Conservation (phyloP, 2,797 vertebrate species). For the Octomys mimax region DNA sequence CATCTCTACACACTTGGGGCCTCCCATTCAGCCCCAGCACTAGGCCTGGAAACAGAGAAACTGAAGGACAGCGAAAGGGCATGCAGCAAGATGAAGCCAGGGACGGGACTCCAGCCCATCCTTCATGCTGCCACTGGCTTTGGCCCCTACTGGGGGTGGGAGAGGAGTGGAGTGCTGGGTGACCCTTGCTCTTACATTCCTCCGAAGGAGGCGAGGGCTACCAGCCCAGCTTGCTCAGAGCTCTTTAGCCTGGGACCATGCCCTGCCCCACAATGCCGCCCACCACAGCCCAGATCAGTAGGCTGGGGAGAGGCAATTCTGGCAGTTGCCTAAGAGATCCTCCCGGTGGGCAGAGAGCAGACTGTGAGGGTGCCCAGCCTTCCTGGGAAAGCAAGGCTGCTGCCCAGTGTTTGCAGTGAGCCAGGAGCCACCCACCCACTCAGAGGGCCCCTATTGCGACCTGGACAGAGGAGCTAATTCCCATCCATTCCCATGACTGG, state of each 20-base stretch:
- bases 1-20: not conserved
- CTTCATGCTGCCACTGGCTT: not conserved
- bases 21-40: not conserved
- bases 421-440: not conserved
- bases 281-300: not conserved
- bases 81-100: not conserved
- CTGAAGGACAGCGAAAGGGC: not conserved
- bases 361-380: not conserved
- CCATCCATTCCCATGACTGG: not conserved
- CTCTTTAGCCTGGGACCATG: not conserved
- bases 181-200: not conserved
- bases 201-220: no score
- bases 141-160: not conserved
- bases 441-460: fast-evolving
- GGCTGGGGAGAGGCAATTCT: not conserved
- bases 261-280: not conserved
- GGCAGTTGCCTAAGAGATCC: not conserved
- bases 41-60: not conserved
- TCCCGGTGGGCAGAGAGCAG: not conserved
- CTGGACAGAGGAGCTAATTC: not conserved
- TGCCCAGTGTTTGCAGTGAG: not conserved
- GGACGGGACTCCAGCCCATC: not conserved
- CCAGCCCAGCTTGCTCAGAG: not conserved
- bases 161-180: not conserved
- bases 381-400: not conserved